Evolutionary conservation across 2,113 vertebrate genomes (phyloP), one percentile per base, ranked within the genome.

Genomic region (Rallus limicola): DNA sequence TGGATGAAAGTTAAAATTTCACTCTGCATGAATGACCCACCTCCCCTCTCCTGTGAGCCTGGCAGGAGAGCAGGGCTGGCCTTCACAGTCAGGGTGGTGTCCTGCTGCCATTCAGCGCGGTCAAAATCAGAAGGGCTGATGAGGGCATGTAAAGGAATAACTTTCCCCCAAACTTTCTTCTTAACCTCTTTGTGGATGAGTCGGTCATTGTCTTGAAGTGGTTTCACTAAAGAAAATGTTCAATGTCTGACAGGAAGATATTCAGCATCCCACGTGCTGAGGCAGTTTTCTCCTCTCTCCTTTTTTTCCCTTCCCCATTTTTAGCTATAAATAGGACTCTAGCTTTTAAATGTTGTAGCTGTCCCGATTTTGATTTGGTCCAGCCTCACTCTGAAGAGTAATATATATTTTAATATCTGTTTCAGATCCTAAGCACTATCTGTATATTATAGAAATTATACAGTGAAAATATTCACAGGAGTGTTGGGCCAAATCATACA

Each of bases 321-420:
- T 82, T 36, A 52, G n/a, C 50, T 83, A 68, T 69, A 92, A 91
- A 85, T 86, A 91, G 76, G 46, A 12, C 48, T 28, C 9, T 81
- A 69, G 56, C 68, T 91, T 85, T 83, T 65, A 23, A 72, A 65
- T 42, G 59, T 85, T 38, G 28, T 13, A 69, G 33, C 19, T 94
- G 90, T 36, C 81, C 92, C 87, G 82, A 59, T 93, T 96, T 95
- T 88, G 5, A 1, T 72, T 81, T 79, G n/a, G 36, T 68, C 44
- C 40, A 94, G 58, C 53, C 83, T 94, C 50, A 52, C 92, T 96
- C 29, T 91, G 86, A 76, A 62, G 40, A 63, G 46, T 23, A 80
- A 48, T 90, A 48, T 72, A 71, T 93, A 69, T 95, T 95, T 89
- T 87, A 89, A 82, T 67, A 93, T 69, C 83, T 77, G 48, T 36